These are phyloP conservation scores for Calameuta pallipes DNA, from an alignment of 2,888 invertebrate species.

Conservation along the genomic window DNA sequence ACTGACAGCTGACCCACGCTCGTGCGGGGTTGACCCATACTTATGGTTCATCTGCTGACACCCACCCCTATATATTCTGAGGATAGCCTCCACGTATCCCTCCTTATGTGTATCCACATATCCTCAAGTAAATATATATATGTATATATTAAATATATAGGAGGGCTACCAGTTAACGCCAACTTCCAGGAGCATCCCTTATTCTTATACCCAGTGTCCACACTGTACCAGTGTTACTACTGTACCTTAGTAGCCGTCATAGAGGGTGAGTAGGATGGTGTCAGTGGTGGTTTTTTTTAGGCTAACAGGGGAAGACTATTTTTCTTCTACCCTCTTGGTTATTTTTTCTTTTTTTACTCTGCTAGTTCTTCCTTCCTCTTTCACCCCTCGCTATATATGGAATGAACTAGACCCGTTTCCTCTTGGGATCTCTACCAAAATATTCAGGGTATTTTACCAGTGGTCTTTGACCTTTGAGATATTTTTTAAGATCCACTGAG, in stretches of 20 bases:
- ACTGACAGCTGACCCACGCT: conserved; percentile 65
- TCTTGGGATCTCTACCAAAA: background rate
- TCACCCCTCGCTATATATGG: background rate
- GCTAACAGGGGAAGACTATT: background rate
- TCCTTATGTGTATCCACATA: conserved; percentile 7
- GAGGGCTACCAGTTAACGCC: background rate
- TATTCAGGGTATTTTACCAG: background rate
- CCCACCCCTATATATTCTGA: conserved; percentile 38
- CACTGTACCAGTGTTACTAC: background rate
- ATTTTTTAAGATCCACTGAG: background rate
- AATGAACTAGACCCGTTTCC: background rate
- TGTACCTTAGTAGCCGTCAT: background rate
- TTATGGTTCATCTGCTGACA: conserved; percentile 64
- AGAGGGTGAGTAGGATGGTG: background rate
- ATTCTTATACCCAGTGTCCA: background rate
- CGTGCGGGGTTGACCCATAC: conserved; percentile 62
- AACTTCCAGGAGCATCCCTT: background rate
- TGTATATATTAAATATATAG: background rate
- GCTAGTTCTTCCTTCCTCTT: background rate
- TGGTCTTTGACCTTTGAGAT: background rate
- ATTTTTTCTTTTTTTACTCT: background rate
- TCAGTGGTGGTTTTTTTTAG: background rate
- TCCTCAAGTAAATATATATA: background rate
- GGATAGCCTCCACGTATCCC: background rate
- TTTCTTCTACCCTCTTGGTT: background rate